phyloP scores from a whole-genome alignment of 2,113 vertebrate genomes.

The Atrichornis clamosus region DNA sequence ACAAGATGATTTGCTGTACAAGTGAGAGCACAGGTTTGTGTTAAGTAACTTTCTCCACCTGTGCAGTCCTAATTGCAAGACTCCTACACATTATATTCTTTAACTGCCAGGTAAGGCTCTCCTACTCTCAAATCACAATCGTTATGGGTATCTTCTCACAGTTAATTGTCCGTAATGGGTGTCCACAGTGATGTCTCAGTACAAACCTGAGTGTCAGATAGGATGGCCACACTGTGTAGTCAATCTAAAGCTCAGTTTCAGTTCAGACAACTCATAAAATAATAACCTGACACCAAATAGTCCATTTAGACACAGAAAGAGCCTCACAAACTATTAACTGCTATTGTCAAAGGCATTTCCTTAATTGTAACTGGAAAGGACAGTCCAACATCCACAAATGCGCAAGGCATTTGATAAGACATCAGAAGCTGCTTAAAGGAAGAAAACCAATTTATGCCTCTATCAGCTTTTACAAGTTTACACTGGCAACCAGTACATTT shows the following conservation, averaged over 20 bases:
- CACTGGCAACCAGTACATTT: background rate
- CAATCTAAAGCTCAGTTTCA: background rate
- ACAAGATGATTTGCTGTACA: background rate
- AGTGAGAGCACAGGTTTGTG: background rate
- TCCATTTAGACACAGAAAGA: background rate
- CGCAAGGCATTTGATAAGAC: background rate
- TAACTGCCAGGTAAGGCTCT: background rate
- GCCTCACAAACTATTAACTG: background rate
- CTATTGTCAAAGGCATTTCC: background rate
- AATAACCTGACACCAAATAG: background rate
- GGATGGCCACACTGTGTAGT: background rate
- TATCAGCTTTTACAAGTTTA: background rate
- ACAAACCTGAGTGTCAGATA: background rate
- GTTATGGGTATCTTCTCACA: background rate
- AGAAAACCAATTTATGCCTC: background rate
- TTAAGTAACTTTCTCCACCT: background rate
- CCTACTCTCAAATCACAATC: background rate
- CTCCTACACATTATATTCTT: background rate
- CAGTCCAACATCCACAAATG: background rate
- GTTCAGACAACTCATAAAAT: background rate
- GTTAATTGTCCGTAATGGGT: background rate
- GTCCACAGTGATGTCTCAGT: background rate
- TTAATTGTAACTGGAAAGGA: background rate
- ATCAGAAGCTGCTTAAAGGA: background rate
- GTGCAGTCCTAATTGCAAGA: background rate